Evolutionary conservation across 2,888 invertebrate species (phyloP), one percentile per base, ranked within the genome.

Genomic region (Ditylenchus weischeri): DNA sequence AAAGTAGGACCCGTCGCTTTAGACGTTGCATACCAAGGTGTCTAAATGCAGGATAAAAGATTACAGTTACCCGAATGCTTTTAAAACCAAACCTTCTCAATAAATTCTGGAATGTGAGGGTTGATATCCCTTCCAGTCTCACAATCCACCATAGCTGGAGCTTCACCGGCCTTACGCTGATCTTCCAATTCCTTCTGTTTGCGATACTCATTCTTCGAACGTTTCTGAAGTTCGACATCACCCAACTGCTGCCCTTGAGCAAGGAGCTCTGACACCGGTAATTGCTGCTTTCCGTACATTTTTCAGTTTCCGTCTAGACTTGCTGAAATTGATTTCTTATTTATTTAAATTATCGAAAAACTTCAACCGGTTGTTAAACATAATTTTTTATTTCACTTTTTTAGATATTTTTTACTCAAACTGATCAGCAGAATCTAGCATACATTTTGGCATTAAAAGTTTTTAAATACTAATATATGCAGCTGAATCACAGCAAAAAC

Each of bases 81-180:
- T 43, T 13, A 43, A 15, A 13, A 43, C 13, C 43, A 15, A 13
- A 43, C 43, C 43, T 86, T 85, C 78, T 95, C 91, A 82, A 99
- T 99, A 83, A 99, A 99, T 85, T 99, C 96, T 0, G 98, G 98
- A 82, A 99, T 98, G 83, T 99, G 98, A 0, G 98, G 98, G 86
- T 98, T 98, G 76, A 99, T 98, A 83, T 98, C 96, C 65, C 84
- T 83, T n/a, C 75, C 79, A 18, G 72, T 74, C 65, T 81, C 78
- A 2, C 57, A 75, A 65, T 83, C 83, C 18, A 78, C 79, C 76
- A 78, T 76, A 0, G 83, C 83, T 0, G 81, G 80, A 10, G 78
- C 82, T 23, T 78, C 77, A 43, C 82, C 83, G 19, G 78, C 80
- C 71, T 81, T 81, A 80, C 98, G 88, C 13, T 94, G 94, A 84